Percentiles rank a stretch among this genome's conserved stretches.
Evolutionary conservation across 2,888 invertebrate species (phyloP).

Genomic region (Camponotus fellah): DNA sequence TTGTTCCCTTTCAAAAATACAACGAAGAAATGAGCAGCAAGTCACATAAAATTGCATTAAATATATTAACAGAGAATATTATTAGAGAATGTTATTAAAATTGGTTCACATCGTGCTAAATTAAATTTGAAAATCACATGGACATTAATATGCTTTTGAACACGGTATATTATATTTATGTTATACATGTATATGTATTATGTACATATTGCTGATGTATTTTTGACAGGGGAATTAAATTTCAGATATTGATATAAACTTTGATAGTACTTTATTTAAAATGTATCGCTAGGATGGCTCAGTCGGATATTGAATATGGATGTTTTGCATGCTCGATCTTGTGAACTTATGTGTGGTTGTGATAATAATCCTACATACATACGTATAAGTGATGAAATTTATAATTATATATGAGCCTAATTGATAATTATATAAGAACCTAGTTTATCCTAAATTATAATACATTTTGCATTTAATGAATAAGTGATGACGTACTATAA

Average conservation of each 20-base stretch:
- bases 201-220: background rate
- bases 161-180: background rate
- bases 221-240: slow-evolving; percentile 8
- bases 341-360: too few species aligned
- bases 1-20: background rate
- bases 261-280: slow-evolving; percentile 17
- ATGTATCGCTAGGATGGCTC: background rate
- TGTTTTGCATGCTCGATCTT: background rate
- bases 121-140: background rate
- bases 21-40: background rate
- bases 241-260: background rate
- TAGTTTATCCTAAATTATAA: too few species aligned
- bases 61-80: background rate
- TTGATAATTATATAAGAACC: too few species aligned
- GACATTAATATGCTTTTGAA: background rate
- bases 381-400: background rate
- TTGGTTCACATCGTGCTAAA: background rate
- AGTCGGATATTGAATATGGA: background rate
- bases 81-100: background rate
- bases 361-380: background rate
- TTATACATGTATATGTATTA: too few species aligned
- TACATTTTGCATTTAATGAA: slow-evolving; percentile 21
- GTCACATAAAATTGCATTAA: background rate
- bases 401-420: slow-evolving; percentile 11
- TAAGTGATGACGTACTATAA: background rate